phyloP scores from a whole-genome alignment of 2,113 vertebrate species.

The Todiramphus chloris region DNA sequence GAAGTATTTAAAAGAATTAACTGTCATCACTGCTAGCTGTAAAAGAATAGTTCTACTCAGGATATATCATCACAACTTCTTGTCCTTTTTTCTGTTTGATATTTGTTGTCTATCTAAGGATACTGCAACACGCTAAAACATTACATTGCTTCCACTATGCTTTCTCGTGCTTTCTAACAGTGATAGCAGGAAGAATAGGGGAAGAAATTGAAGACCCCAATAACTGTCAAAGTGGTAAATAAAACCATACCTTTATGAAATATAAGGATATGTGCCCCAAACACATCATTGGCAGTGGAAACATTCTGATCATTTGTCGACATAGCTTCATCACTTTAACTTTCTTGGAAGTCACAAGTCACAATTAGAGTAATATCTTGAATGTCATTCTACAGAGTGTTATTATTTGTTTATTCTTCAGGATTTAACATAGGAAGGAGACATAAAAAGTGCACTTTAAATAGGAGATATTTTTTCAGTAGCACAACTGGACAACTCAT shows the following conservation, averaged over 20 bases:
- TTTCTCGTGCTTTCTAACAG: neutral
- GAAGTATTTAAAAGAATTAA: neutral
- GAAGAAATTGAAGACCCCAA: neutral
- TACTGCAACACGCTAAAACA: neutral
- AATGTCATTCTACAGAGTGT: neutral
- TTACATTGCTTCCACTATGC: neutral
- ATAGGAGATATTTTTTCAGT: neutral
- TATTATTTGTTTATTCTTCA: neutral
- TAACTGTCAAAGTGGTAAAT: neutral
- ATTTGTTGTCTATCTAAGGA: neutral
- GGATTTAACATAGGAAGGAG: neutral
- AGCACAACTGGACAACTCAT: neutral
- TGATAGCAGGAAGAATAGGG: neutral
- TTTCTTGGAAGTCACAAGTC: neutral
- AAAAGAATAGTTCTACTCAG: neutral
- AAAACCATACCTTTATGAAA: neutral
- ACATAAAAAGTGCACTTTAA: neutral
- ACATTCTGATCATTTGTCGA: neutral
- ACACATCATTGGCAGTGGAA: neutral
- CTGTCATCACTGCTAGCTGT: neutral
- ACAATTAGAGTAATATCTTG: neutral
- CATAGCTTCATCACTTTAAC: neutral
- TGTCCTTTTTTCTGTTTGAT: neutral
- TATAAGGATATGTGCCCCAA: neutral
- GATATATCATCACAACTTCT: neutral